Evolutionary conservation across 2,888 invertebrate species (phyloP).

Genomic region (Hymenopus coronatus): DNA sequence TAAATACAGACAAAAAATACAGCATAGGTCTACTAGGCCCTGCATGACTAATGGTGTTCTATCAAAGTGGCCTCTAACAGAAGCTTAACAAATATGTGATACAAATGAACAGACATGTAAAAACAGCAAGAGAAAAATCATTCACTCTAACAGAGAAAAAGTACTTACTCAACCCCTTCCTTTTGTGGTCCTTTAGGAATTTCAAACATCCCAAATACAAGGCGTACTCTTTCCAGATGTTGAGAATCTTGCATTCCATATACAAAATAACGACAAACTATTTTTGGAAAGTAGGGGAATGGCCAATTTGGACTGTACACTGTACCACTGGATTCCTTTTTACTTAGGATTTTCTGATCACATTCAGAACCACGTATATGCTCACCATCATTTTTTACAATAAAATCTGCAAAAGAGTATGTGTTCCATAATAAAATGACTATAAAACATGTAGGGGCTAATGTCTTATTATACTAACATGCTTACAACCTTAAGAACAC

Average conservation of each 20-base stretch:
- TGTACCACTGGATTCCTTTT: constrained; percentile 86
- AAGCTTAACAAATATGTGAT: neutral
- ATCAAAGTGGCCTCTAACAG: too few species aligned
- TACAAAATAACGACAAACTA: constrained; percentile 96
- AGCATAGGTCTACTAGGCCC: too few species aligned
- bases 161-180: constrained; percentile 69
- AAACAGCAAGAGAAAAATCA: neutral
- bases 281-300: constrained; percentile 90
- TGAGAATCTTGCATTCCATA: constrained; percentile 98
- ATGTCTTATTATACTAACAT: too few species aligned
- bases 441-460: too few species aligned
- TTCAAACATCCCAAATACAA: constrained; percentile 85
- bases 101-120: neutral
- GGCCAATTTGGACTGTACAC: constrained; percentile 97
- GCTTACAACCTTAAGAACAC: too few species aligned
- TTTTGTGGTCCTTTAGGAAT: constrained; percentile 71
- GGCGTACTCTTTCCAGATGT: constrained; percentile 88
- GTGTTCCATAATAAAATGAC: neutral
- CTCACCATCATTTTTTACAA: constrained; percentile 88
- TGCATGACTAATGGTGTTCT: too few species aligned
- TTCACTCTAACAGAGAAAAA: neutral
- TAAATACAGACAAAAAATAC: too few species aligned
- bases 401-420: constrained; percentile 66
- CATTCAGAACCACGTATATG: constrained; percentile 97
- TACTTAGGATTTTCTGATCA: constrained; percentile 95